These are phyloP conservation scores for Hyles lineata DNA, from an alignment of 2,888 invertebrate species.

Conservation along the genomic window DNA sequence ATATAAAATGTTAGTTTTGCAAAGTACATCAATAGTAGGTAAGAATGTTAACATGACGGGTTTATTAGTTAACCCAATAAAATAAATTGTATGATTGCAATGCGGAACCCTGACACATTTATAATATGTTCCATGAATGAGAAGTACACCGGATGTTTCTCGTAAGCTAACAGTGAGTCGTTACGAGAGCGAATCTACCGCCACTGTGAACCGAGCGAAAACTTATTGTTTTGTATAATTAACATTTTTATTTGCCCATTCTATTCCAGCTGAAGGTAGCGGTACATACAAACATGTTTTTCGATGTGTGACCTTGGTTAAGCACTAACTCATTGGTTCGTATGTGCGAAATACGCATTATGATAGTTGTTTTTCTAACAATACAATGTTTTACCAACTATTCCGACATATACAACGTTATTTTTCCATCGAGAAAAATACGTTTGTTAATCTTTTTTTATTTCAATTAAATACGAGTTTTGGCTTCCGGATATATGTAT, in stretches of 20 bases:
- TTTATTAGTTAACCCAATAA: not conserved
- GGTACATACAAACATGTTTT: conserved; percentile 18
- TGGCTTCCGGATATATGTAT: not conserved
- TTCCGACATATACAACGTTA: not conserved
- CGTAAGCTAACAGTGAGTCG: conserved; percentile 54
- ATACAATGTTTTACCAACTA: not conserved
- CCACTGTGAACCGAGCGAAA: conserved; percentile 58
- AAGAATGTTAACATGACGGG: no score
- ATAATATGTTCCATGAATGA: conserved; percentile 50
- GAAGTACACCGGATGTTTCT: conserved; percentile 60
- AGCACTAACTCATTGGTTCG: not conserved
- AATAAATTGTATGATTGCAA: not conserved
- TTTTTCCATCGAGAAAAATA: not conserved
- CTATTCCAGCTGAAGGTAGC: conserved; percentile 23
- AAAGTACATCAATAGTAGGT: no score
- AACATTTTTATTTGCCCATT: conserved; percentile 44
- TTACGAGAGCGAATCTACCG: conserved; percentile 57
- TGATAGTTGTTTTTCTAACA: not conserved
- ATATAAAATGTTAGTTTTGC: no score
- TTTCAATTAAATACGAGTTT: not conserved
- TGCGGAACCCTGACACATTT: conserved; percentile 52
- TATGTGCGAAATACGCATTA: not conserved
- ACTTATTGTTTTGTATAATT: conserved; percentile 47
- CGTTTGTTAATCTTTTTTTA: not conserved
- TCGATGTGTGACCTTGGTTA: conserved; percentile 17